These are phyloP conservation scores for Macquaria ambigua DNA, from an alignment of 2,113 vertebrate genomes.

Conservation along the genomic window DNA sequence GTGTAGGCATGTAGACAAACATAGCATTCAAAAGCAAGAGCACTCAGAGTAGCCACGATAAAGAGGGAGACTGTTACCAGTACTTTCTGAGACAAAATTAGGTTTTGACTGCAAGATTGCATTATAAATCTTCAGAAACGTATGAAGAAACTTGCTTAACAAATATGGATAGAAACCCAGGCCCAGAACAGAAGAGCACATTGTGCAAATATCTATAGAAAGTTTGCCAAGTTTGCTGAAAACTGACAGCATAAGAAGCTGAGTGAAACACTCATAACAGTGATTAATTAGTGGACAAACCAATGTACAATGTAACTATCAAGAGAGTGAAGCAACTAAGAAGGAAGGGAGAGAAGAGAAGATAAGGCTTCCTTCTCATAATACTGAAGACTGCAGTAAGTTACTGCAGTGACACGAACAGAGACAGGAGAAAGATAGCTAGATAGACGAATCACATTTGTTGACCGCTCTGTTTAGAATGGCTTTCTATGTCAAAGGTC, in stretches of 20 bases:
- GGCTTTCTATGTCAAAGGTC: slow-evolving; percentile 39
- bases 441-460: not conserved
- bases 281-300: no score
- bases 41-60: not conserved
- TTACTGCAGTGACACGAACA: not conserved
- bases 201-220: not conserved
- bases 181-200: not conserved
- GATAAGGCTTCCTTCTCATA: not conserved
- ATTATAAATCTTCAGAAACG: not conserved
- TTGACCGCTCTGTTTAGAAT: slow-evolving; percentile 9
- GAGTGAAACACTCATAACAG: no score
- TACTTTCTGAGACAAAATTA: not conserved
- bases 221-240: no score
- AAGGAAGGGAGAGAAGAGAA: not conserved
- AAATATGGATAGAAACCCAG: not conserved
- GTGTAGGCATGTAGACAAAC: not conserved
- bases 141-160: not conserved
- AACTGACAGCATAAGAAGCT: no score
- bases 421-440: not conserved
- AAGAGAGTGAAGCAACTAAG: not conserved
- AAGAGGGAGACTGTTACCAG: not conserved
- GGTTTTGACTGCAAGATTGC: not conserved
- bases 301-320: no score
- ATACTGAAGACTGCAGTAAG: not conserved
- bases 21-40: not conserved